Evolutionary conservation across 2,797 vertebrate species (phyloP).

Genomic region (Mionectes olivaceus): DNA sequence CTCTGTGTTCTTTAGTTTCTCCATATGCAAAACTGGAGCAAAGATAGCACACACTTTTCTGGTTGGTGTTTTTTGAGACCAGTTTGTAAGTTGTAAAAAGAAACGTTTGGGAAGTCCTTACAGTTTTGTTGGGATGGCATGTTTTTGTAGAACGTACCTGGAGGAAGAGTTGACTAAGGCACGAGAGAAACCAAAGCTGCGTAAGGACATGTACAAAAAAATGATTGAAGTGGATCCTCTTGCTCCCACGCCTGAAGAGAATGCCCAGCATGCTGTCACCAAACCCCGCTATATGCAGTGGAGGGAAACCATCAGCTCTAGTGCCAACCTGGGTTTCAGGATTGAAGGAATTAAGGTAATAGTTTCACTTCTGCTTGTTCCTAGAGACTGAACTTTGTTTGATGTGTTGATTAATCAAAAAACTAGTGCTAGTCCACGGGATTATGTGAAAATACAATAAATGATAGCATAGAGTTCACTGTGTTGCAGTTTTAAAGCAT

Average conservation of each 20-base stretch:
- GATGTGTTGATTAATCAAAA: neutral
- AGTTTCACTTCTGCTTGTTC: neutral
- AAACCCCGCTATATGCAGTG: constrained; percentile 99
- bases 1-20: neutral
- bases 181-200: constrained; percentile 90
- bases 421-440: neutral
- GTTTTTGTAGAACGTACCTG: constrained; percentile 88
- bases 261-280: constrained; percentile 88
- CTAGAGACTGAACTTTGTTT: neutral
- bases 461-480: neutral
- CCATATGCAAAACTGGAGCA: neutral
- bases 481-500: neutral
- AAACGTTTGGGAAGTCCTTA: neutral
- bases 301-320: constrained; percentile 97
- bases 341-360: constrained; percentile 97
- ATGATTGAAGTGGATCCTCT: constrained; percentile 94
- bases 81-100: neutral
- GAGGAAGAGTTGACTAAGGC: constrained; percentile 96
- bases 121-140: neutral
- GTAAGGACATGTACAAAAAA: constrained; percentile 96
- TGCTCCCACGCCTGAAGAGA: constrained; percentile 91
- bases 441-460: neutral
- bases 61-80: neutral
- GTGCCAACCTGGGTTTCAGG: constrained; percentile 94
- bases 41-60: neutral